Evolutionary conservation across 2,888 invertebrate genomes (phyloP), one percentile per base, ranked within the genome.

Genomic region (Athripsodes cinereus): DNA sequence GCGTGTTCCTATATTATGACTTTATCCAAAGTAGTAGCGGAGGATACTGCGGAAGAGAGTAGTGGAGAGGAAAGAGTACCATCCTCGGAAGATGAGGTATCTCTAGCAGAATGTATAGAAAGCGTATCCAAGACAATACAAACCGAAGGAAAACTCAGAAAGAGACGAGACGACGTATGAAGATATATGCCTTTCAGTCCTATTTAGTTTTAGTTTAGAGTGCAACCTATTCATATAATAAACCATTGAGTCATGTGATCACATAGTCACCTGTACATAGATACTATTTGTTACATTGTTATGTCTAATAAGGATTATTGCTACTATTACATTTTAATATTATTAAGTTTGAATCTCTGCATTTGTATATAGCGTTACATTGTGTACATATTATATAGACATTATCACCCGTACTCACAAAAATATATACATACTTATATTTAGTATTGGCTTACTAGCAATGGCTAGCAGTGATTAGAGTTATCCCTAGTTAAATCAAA

Each of bases 1-100:
- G 95, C 96, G 1, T 93, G 94, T 72, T 90, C 92, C 61, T 96
- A 96, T 75, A 96, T 96, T 62, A 81, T 92, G 69, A 91, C 94
- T 0, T 74, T 96, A 62, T 89, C 91, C 51, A 81, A 86, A 64
- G 81, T 91, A 67, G 86, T 91, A 2, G 74, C 82, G 64, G 87
- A 89, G 67, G 82, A 84, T 64, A 80, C 80, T 65, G 81, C 81
- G 0, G 86, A 82, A 62, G 53, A 21, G 18, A 64, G 18, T 10
- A 35, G 44, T 6, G 52, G 22, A 1, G 26, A 6, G n/a, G 22
- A 22, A 11, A 48, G 20, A n/a, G 20, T 18, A 13, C 18, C 18
- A 35, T 19, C 34, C 0, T 8, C 19, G 19, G 80, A 80, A 65
- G 81, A 80, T 1, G 86, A 82, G 62, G 82, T 85, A 2, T 81